Evolutionary conservation across 2,113 vertebrate species (phyloP), one percentile per base, ranked within the genome.

Genomic region (Rafetus swinhoei): DNA sequence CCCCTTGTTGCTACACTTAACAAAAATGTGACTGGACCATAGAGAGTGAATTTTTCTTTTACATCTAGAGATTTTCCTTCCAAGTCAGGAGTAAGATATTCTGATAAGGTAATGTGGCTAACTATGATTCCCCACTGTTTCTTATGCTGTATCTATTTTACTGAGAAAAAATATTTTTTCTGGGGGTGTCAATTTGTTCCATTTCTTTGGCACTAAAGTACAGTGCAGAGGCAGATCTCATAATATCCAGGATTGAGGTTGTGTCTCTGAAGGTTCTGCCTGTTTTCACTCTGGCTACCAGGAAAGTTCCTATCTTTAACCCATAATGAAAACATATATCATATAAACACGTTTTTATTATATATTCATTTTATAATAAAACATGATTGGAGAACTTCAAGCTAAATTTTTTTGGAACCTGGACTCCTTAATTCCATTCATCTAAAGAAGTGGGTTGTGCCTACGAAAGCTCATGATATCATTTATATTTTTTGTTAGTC

Each of bases 321-420:
- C 6, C 45, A 45, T 45, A 45, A 45, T 6, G 45, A 45, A 45
- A 45, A 45, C 45, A 45, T 45, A 45, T 45, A 45, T 5, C 45
- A 45, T 45, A 6, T 45, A 45, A 45, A 45, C 45, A 45, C 45
- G 5, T 45, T 45, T 45, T 45, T 45, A 45, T 45, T 45, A 45
- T 45, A 45, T 45, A 45, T 45, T 45, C 45, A 45, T 45, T 45
- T 45, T 45, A 45, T 45, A 45, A 45, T 45, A 45, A 5, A 45
- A 95, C 94, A 3, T 72, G 85, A 87, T 88, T 92, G 81, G 96
- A 96, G 86, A 95, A 82, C 96, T 96, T 96, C 82, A 95, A 89
- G 92, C 27, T 91, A 96, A 85, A 95, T 45, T 45, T 45, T 45
- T 45, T 45, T 45, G 45, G 45, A 45, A 45, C 6, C 45, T 45